Percentiles rank a stretch among this genome's conserved stretches.
Conservation (phyloP, 2,113 vertebrate genomes). For the Anthoscopus minutus region DNA sequence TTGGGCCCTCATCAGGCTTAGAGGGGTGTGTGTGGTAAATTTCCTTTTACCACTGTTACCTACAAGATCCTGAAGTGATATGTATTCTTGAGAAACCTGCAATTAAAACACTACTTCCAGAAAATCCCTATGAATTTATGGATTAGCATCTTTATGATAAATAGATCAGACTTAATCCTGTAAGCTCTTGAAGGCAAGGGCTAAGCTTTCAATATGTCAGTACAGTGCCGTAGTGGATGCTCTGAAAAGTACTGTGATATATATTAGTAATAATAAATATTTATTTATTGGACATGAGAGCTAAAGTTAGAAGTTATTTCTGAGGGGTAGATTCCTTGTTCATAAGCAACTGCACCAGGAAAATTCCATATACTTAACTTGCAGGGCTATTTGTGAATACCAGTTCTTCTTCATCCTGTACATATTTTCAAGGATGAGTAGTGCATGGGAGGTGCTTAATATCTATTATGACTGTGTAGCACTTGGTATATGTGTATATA, state of each 20-base stretch:
- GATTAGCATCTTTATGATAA: neutral
- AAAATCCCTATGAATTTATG: neutral
- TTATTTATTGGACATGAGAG: neutral
- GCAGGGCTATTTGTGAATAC: neutral
- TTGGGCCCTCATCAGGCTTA: conserved; percentile 11
- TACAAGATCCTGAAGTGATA: conserved; percentile 1
- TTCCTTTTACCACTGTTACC: conserved; percentile 7
- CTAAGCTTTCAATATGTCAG: neutral
- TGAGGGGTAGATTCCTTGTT: neutral
- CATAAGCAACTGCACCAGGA: neutral
- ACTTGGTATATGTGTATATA: neutral
- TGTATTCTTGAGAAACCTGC: neutral
- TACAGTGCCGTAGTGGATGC: neutral
- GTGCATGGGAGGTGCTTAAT: neutral
- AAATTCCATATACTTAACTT: neutral
- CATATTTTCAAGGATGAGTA: neutral
- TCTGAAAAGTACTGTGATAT: neutral
- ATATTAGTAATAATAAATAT: neutral
- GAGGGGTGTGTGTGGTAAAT: conserved; percentile 11
- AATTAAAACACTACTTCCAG: neutral
- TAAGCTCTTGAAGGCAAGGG: neutral
- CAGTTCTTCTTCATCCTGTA: neutral
- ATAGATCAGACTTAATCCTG: neutral
- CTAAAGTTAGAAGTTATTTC: neutral
- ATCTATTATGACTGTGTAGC: neutral